Base-by-base conservation (phyloP, 2,888 invertebrate genomes). In the Cacoxenus indagator region DNA sequence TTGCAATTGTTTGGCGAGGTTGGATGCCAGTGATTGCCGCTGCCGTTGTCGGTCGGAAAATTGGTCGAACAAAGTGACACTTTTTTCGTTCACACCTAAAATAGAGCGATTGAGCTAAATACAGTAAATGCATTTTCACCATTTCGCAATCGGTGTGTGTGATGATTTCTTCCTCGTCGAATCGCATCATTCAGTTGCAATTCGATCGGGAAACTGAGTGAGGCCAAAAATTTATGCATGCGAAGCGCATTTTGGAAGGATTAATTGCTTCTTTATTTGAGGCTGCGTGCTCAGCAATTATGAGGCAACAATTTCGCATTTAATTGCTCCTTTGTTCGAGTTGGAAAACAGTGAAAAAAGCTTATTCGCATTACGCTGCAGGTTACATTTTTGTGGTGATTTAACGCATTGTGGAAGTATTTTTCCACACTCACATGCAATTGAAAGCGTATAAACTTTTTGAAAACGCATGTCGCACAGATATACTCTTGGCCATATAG, bases 211-310 rank as follows among this genome's bases (percentile, higher is more conserved):
- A 37, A 37, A 2, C 37, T 2, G 5, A 4, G 2, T 2, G 5
- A 37, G 65, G 64, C 65, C 73, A 68, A 19, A 67, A 84, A 83
- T 84, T 85, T 84, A 78, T 84, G 85, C 84, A 84, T 85, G 81
- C 83, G 80, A 83, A 77, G 84, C 84, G 84, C 84, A 85, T 85
- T 84, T 62, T 82, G 76, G 74, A 74, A 68, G 77, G 19, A 82
- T 81, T 84, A 84, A 84, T 84, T 85, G 84, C 82, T 84, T 75
- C 81, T 84, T 85, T 85, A 85, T 72, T 74, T 68, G 70, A 70
- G 70, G 74, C 65, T 78, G 83, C 83, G 78, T 84, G 77, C 75
- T 76, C 81, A 81, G 84, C 84, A 84, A 85, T 85, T 85, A 83
- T 84, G 78, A 78, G 75, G 75, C 80, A 75, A 81, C 85, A 84